These are phyloP conservation scores for Ametastegia equiseti DNA, from an alignment of 2,888 invertebrate genomes.

Conservation along the genomic window DNA sequence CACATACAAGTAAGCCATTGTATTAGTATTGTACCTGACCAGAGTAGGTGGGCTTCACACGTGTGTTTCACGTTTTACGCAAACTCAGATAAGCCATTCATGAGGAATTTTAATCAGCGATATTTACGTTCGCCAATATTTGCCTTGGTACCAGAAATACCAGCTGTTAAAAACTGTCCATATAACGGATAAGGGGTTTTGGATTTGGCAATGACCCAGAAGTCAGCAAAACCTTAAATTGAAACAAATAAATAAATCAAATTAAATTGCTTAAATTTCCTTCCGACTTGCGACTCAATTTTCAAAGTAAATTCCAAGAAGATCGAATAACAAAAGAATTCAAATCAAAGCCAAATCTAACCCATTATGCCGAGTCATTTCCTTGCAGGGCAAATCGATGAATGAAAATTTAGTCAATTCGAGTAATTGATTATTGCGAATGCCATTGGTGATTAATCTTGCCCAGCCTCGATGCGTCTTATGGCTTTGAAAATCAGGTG, in stretches of 20 bases:
- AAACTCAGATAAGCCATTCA: neutral
- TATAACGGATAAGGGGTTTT: neutral
- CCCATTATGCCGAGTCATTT: too few species aligned
- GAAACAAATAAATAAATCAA: neutral
- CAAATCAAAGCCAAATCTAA: too few species aligned
- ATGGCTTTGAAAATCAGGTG: conserved; percentile 32
- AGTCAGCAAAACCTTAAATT: neutral
- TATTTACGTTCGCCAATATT: neutral
- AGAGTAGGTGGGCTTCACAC: neutral
- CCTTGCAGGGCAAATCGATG: neutral
- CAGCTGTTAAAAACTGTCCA: neutral
- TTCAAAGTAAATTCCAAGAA: too few species aligned
- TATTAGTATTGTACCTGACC: neutral
- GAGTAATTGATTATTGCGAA: neutral
- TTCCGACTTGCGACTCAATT: too few species aligned
- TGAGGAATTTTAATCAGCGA: neutral
- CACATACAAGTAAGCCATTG: neutral
- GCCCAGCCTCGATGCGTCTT: neutral
- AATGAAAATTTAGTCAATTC: neutral
- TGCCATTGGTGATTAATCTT: conserved; percentile 16
- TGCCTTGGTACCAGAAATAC: neutral
- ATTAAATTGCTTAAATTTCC: too few species aligned
- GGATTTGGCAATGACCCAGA: neutral
- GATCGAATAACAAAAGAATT: too few species aligned
- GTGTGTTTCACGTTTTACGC: neutral